Conservation (phyloP, 2,888 invertebrate genomes). For the Hyposoter didymator region DNA sequence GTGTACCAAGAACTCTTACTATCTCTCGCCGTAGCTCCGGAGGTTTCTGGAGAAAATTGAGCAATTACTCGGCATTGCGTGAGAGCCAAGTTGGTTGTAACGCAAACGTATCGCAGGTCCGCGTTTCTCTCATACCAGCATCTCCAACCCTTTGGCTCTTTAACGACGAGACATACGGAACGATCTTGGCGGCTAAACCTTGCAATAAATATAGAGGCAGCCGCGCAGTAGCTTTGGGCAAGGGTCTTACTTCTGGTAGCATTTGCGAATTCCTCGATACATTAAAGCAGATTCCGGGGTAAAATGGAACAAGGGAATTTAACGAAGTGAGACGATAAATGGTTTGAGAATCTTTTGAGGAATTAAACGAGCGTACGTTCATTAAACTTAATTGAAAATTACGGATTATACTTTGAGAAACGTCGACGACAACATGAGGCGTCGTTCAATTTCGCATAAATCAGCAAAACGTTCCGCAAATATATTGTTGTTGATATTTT, state of each 20-base stretch:
- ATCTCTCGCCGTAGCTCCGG: constrained; percentile 28
- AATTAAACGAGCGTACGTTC: no score
- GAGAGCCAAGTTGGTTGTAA: constrained; percentile 69
- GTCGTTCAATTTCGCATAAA: no score
- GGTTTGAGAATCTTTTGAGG: no score
- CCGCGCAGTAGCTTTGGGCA: constrained; percentile 39
- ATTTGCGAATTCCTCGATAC: constrained; percentile 17
- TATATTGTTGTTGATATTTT: no score
- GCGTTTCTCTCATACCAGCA: constrained; percentile 34
- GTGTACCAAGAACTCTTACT: constrained; percentile 36
- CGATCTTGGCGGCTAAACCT: constrained; percentile 37
- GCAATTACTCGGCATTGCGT: constrained; percentile 77
- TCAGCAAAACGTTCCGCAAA: no score
- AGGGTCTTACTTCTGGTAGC: constrained; percentile 42
- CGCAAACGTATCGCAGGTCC: constrained; percentile 63
- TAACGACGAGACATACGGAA: constrained; percentile 64
- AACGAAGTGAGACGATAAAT: background rate
- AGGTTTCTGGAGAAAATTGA: constrained; percentile 75
- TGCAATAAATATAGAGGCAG: constrained; percentile 51
- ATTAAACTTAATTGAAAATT: no score
- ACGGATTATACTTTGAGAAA: no score
- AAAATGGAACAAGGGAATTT: background rate
- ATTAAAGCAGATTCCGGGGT: background rate
- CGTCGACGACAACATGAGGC: no score
- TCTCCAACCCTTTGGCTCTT: constrained; percentile 32